Conservation (phyloP, 64 coral and sea anemone genomes). For the Dendrophyllia cribrosa region DNA sequence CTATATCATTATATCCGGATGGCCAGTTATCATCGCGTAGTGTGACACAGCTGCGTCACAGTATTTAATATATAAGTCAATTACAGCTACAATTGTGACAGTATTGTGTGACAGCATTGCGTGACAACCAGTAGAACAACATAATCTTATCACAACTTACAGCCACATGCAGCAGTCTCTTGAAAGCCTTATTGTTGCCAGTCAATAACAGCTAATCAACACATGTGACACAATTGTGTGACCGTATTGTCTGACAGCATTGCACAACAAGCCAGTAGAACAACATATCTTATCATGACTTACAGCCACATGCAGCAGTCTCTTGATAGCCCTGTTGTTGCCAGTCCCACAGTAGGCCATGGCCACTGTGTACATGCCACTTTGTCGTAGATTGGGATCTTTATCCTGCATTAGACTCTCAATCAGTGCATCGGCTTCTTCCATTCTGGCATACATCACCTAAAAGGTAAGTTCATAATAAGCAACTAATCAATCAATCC, state of each 20-base stretch:
- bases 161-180: constrained; percentile 96
- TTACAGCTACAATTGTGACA: neutral
- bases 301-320: constrained; percentile 98
- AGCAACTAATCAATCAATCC: too few species aligned
- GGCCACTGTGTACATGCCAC: constrained; percentile 98
- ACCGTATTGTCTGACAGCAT: neutral
- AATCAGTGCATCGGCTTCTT: constrained; percentile 97
- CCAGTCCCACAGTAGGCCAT: constrained; percentile 99
- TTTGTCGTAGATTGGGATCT: constrained; percentile 88
- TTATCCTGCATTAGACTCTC: constrained; percentile 95
- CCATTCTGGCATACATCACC: constrained; percentile 99
- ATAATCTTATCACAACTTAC: constrained; percentile 54
- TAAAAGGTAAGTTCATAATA: neutral
- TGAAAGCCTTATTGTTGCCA: constrained; percentile 97
- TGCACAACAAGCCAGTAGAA: neutral
- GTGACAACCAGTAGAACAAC: neutral
- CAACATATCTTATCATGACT: neutral
- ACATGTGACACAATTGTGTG: neutral
- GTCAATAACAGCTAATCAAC: too few species aligned
- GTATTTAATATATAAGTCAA: too few species aligned
- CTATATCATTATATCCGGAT: neutral
- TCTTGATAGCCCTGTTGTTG: constrained; percentile 97
- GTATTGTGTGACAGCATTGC: neutral
- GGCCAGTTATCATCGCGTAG: neutral
- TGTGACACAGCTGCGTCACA: too few species aligned